Percentiles rank a stretch among this genome's conserved stretches.
These are phyloP conservation scores for Steinernema scapterisci DNA, from an alignment of 2,888 invertebrate species.

Conservation along the genomic window DNA sequence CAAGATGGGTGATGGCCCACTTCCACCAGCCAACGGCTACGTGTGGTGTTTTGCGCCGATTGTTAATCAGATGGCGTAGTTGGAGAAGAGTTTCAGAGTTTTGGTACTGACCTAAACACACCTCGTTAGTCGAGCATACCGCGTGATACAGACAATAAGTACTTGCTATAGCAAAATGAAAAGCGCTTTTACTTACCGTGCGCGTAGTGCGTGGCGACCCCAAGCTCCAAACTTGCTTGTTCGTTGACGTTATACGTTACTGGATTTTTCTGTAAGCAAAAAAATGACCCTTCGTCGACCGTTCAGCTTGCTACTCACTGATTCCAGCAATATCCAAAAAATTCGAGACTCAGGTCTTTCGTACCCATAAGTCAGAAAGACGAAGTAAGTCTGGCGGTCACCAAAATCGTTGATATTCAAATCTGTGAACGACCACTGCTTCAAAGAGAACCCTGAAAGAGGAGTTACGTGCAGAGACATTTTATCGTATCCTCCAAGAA, in stretches of 20 bases:
- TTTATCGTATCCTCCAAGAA: conserved; percentile 62
- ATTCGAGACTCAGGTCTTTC: conserved; percentile 55
- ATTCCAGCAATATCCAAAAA: conserved; percentile 62
- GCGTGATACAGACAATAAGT: not conserved
- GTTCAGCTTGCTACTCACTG: conserved; percentile 43
- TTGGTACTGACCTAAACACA: conserved; percentile 52
- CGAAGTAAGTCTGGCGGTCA: conserved; percentile 59
- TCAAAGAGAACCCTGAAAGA: conserved; percentile 55
- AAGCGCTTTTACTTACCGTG: conserved; percentile 48
- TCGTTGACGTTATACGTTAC: conserved; percentile 1
- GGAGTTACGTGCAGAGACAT: conserved; percentile 66
- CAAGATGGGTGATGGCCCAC: conserved; percentile 29
- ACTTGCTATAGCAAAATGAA: not conserved
- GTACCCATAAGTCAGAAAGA: conserved; percentile 64
- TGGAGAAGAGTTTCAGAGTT: conserved; percentile 62
- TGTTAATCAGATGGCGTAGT: conserved; percentile 56
- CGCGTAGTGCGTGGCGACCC: conserved; percentile 65
- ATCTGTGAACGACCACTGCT: conserved; percentile 59
- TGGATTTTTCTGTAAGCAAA: not conserved
- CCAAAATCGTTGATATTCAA: conserved; percentile 44
- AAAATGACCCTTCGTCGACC: not conserved
- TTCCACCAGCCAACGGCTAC: conserved; percentile 46
- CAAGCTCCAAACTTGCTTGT: conserved; percentile 56
- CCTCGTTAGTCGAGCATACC: conserved; percentile 39
- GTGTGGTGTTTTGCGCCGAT: conserved; percentile 51